Base-by-base conservation (phyloP, 2,113 vertebrate species). In the Athene cunicularia region DNA sequence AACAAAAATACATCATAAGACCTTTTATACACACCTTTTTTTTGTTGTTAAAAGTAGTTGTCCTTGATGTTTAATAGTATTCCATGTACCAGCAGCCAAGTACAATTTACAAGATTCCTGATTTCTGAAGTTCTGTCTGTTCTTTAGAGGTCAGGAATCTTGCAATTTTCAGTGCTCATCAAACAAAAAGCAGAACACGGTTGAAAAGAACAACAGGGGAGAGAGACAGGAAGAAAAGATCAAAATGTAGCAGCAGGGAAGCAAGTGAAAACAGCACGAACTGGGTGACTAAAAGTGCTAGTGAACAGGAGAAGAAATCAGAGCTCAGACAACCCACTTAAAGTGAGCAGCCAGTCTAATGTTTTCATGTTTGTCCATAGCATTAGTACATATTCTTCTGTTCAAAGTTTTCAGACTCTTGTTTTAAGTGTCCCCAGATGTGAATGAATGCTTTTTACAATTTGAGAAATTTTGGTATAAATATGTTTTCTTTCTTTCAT, bases 201-300 rank as follows among this genome's bases (percentile, higher is more conserved):
- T 64, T 45, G 67, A 94, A 90, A 88, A 86, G 35, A 87, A 32
- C 62, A 70, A 71, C 71, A 80, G 74, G 81, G 27, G n/a, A 80
- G 43, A 85, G 26, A 88, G 49, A 64, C 33, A 83, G 58, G 74
- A 75, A 88, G 50, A n/a, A 90, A 92, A 88, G 85, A 92, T 90
- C 85, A 97, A 95, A 95, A 93, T 39, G 60, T 52, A 86, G 52
- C 82, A 92, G 83, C 76, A 82, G 49, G 62, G 37, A 85, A 72
- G 60, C 52, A 76, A 86, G 71, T 90, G 67, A 84, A 93, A 96
- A 75, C 45, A 85, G 37, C n/a, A 76, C 2, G 18, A 80, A 14
- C 14, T 49, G 50, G 21, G 53, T 88, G 58, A 55, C 39, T 88
- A 75, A 67, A 67, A 52, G 56, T 30, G 16, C 26, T 33, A 11